Evolutionary conservation across 2,797 vertebrate species (phyloP).

Genomic region (Petrocephalus sullivani): DNA sequence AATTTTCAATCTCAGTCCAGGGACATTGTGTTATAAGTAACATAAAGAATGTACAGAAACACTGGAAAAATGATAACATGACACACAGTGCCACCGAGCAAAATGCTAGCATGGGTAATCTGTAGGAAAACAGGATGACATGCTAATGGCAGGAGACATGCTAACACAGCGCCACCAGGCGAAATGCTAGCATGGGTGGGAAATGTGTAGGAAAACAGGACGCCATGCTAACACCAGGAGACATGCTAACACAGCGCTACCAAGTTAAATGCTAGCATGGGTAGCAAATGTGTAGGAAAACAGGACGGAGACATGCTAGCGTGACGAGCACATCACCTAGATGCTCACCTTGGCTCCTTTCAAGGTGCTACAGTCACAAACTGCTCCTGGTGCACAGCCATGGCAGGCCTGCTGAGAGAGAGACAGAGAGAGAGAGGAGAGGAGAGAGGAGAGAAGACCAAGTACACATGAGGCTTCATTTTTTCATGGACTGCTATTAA

Average conservation of each 20-base stretch:
- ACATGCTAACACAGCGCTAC: background rate
- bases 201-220: background rate
- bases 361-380: conserved; percentile 84
- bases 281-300: background rate
- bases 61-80: background rate
- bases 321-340: background rate
- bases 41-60: no score
- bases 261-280: background rate
- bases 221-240: background rate
- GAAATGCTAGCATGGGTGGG: background rate
- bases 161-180: no score
- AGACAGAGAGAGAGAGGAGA: background rate
- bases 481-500: background rate
- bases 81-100: background rate
- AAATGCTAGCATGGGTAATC: background rate
- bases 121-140: background rate
- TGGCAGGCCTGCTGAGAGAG: conserved; percentile 72
- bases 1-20: background rate
- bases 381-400: conserved; percentile 72
- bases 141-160: no score
- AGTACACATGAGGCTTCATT: background rate
- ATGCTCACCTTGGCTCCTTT: conserved; percentile 83
- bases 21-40: background rate
- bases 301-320: background rate
- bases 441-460: background rate